Evolutionary conservation across 2,113 vertebrate genomes (phyloP).

Genomic region (Leptobrachium ailaonicum): DNA sequence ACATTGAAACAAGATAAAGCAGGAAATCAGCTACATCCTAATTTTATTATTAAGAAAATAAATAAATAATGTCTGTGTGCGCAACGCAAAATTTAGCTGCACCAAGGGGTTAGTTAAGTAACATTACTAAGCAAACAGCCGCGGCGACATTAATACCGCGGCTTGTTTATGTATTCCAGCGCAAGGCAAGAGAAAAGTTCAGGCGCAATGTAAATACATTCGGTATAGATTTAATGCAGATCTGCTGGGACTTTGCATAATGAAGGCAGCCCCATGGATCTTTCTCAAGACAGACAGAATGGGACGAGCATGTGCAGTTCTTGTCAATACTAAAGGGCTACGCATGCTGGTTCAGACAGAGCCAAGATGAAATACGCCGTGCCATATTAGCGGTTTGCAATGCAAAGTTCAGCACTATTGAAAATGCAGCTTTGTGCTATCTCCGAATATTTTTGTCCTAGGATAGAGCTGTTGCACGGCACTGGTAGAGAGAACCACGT

Average conservation of each 20-base stretch:
- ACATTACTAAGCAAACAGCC: background rate
- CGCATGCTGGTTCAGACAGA: background rate
- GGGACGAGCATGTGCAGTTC: slow-evolving; percentile 8
- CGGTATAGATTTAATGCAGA: slow-evolving; percentile 28
- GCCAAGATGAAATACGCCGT: background rate
- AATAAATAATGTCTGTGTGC: too few relatives aligned
- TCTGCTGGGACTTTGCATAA: slow-evolving; percentile 21
- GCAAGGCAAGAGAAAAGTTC: slow-evolving; percentile 13
- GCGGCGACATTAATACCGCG: slow-evolving; percentile 6
- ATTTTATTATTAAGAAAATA: too few relatives aligned
- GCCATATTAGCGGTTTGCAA: too few relatives aligned
- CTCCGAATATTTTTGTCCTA: too few relatives aligned
- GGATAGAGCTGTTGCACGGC: too few relatives aligned
- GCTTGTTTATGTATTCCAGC: slow-evolving; percentile 9
- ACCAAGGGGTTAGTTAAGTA: slow-evolving; percentile 8
- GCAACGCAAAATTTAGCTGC: too few relatives aligned
- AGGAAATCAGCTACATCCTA: too few relatives aligned
- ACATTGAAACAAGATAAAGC: too few relatives aligned
- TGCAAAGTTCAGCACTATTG: too few relatives aligned
- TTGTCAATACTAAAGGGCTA: slow-evolving; percentile 12
- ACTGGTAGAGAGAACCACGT: too few relatives aligned
- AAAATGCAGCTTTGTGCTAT: too few relatives aligned
- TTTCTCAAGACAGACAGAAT: slow-evolving; percentile 31
- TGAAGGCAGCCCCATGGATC: slow-evolving; percentile 24
- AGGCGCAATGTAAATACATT: slow-evolving; percentile 5